A percentile compares a stretch with the other conserved stretches of the same genome.
phyloP scores from a whole-genome alignment of 2,888 invertebrate genomes.

The Phoenoteleia sp. region DNA sequence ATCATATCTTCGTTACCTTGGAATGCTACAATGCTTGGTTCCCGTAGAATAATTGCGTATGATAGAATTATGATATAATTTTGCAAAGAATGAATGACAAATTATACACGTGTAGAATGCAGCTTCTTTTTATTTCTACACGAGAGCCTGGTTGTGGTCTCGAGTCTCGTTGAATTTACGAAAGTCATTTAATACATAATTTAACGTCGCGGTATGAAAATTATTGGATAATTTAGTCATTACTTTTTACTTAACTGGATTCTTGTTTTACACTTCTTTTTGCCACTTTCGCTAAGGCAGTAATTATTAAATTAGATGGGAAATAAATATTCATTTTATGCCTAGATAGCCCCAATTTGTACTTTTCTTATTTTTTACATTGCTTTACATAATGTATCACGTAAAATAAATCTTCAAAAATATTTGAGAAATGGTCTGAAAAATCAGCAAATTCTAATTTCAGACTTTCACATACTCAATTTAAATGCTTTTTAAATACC shows the following conservation, averaged over 20 bases:
- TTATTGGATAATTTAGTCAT: constrained; percentile 37
- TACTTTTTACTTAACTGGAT: constrained; percentile 29
- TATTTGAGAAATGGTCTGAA: too few species aligned
- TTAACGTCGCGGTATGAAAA: constrained; percentile 22
- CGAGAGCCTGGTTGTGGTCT: background rate
- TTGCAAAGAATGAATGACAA: constrained; percentile 40
- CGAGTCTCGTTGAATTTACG: background rate
- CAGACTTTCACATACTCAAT: too few species aligned
- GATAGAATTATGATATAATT: constrained; percentile 61
- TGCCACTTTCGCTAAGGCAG: constrained; percentile 26
- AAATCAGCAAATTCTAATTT: too few species aligned
- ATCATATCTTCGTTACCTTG: constrained; percentile 46
- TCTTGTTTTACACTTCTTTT: constrained; percentile 30
- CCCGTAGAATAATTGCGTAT: constrained; percentile 59
- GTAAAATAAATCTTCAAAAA: too few species aligned
- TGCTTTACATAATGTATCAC: constrained; percentile 4
- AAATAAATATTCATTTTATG: constrained; percentile 50
- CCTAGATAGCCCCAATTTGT: too few species aligned
- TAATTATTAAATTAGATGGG: constrained; percentile 52
- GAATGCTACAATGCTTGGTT: constrained; percentile 55
- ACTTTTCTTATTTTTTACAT: constrained; percentile 10
- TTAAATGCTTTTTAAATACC: too few species aligned
- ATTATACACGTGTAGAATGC: constrained; percentile 24
- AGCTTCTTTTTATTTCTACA: background rate
- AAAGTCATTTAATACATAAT: background rate